Evolutionary conservation across 1,140 invertebrate genomes (phyloP), one percentile per base, ranked within the genome.

Genomic region (Musca vetustissima): DNA sequence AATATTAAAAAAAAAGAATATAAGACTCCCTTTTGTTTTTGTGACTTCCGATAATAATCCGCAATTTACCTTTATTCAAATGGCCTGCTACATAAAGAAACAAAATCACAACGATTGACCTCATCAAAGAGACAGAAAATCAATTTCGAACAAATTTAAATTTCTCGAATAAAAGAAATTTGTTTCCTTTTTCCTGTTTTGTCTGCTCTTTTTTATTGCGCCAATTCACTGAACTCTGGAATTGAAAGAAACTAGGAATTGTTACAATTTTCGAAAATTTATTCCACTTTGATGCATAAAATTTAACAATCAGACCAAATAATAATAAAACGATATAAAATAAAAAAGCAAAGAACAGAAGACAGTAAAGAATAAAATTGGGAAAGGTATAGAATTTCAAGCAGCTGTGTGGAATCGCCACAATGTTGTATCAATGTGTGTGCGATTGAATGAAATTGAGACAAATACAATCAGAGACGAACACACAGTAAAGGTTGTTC

Each of bases 301-400:
- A 69, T 69, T 69, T 69, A 69, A 69, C 68, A 53, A 55, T 48
- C 57, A 61, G 28, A 57, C 53, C 53, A 57, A 28, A 57, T 57
- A 57, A 61, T 36, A 61, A 61, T 36, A 61, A 59, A 59, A 61
- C 57, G 4, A 21, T 52, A 43, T 43, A 43, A 43, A 43, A 43
- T 43, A 43, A 43, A 43, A 43, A 11, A 13, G 13, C 36, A 43
- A 7, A 4, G 1, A 52, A 52, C 36, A 9, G 36, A 11, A 19
- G 28, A 59, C 13, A 28, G 24, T 13, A n/a, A 9, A 15, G 21
- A 48, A 28, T n/a, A n/a, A n/a, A n/a, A n/a, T n/a, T n/a, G n/a
- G 28, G 8, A 49, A 65, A 64, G 64, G 68, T 69, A 69, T 69
- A 66, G 68, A 69, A 69, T 69, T 69, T 69, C 68, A 69, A 69